Base-by-base conservation (phyloP, 2,888 invertebrate genomes). In the Cryptus viduatorius region DNA sequence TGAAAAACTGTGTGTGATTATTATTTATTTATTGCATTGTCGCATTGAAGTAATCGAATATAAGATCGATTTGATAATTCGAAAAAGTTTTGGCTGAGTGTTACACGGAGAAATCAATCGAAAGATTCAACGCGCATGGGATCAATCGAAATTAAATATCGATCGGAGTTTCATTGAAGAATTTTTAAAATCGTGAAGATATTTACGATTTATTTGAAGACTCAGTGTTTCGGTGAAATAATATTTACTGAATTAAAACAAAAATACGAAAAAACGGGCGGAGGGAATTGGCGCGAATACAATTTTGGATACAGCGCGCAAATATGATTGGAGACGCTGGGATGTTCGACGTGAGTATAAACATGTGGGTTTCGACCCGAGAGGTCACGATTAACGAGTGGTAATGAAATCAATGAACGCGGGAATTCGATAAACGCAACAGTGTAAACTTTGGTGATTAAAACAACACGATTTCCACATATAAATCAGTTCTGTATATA, bases 271-370 rank as follows among this genome's bases (percentile, higher is more conserved):
- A n/a, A 48, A 14, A 59, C 1, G 2, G 2, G 24, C 24, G 24
- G 24, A 24, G 24, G 24, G 24, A 19, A 16, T 56, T 19, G 12
- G 10, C 3, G 7, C 68, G 24, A 68, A 44, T 14, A 44, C 19
- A 19, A 46, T 37, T 42, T 42, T 37, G 37, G 42, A 65, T 65
- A 65, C 10, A 42, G 14, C 14, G 42, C 8, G 29, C 4, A 42
- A 73, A 85, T 76, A 93, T 93, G 93, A 92, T 93, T 83, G 93
- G 92, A 16, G 93, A 93, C 86, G 87, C 91, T 68, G 86, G 88
- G 65, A 90, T 89, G 80, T 92, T 92, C 82, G 91, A 93, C 79
- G 93, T 93, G 89, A 93, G 93, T 93, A 90, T 76, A 77, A 75
- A 75, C 42, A 53, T 24, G 37, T 68, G 73, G 14, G 4, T 31